Base-by-base conservation (phyloP, 2,888 invertebrate genomes). In the Bombylius major region DNA sequence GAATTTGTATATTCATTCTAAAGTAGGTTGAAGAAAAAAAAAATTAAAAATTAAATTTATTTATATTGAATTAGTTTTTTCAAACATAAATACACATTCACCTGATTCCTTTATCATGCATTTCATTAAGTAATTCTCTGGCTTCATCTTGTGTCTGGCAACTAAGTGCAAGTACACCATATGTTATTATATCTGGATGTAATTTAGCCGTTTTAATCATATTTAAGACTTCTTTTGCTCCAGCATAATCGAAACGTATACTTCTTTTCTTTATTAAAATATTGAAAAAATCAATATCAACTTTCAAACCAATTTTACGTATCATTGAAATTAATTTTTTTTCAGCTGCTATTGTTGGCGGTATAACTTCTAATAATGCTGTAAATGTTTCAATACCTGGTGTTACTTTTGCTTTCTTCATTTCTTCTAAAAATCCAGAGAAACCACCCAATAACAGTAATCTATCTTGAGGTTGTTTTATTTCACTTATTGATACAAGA, bases 221-320 rank as follows among this genome's bases (percentile, higher is more conserved):
- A 13, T 74, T 65, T 54, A 79, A 71, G 0, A 86, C 81, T 63
- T 78, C 79, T 77, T 80, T 81, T 13, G 89, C 92, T 62, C 77
- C 79, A 53, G 80, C 76, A 69, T 83, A 84, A 68, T 89, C 84
- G 56, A 71, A 76, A 61, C 90, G 77, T 66, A 83, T 74, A 66
- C 84, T 84, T 57, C 90, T 79, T 68, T 84, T 89, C 66, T 87
- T 89, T 54, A 96, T 92, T 11, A 95, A 77, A 75, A 86, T 81
- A 70, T 94, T 95, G 66, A 83, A 92, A 70, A 94, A 91, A 68
- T 84, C 85, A 56, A 87, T 80, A 72, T 95, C 92, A 4, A 85
- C 77, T 63, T 77, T 78, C 0, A 90, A 69, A 11, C 80, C 75
- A 47, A 73, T 73, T 58, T 73, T 71, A 56, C 80, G 79, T 71